These are phyloP conservation scores for Zeugodacus cucurbitae DNA, from an alignment of 1,140 invertebrate species.

Conservation along the genomic window DNA sequence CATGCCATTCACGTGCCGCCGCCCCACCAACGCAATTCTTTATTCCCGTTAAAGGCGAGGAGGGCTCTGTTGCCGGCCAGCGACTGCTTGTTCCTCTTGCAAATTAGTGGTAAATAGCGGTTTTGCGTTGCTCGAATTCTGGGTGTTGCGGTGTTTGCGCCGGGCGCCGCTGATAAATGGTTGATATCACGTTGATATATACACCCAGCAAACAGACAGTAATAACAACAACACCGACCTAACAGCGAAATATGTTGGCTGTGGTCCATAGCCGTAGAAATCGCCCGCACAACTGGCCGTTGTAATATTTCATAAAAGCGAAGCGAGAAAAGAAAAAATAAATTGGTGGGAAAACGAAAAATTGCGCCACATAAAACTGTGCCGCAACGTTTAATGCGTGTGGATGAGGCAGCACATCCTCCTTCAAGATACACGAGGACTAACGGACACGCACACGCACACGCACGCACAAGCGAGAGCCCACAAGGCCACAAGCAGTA, in stretches of 20 bases:
- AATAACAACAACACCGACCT: background rate
- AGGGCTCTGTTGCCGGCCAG: background rate
- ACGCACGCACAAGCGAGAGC: background rate
- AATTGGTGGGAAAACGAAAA: background rate
- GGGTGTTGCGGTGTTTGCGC: background rate
- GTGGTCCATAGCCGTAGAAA: no score
- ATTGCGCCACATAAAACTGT: background rate
- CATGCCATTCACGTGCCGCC: background rate
- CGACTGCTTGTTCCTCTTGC: background rate
- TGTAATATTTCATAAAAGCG: slow-evolving; percentile 28
- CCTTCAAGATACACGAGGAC: background rate
- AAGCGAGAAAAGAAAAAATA: background rate
- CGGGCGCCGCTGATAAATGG: slow-evolving; percentile 14
- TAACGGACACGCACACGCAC: background rate
- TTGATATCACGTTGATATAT: background rate
- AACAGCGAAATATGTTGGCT: no score
- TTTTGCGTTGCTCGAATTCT: background rate
- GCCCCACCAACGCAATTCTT: background rate
- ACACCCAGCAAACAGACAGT: background rate
- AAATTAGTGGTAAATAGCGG: background rate
- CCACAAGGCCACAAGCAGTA: slow-evolving; percentile 9
- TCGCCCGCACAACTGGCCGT: background rate
- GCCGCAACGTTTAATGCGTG: background rate
- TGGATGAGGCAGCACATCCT: background rate
- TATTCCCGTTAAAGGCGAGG: background rate